Conservation (phyloP, 2,797 vertebrate genomes). For the Hirundo rustica region DNA sequence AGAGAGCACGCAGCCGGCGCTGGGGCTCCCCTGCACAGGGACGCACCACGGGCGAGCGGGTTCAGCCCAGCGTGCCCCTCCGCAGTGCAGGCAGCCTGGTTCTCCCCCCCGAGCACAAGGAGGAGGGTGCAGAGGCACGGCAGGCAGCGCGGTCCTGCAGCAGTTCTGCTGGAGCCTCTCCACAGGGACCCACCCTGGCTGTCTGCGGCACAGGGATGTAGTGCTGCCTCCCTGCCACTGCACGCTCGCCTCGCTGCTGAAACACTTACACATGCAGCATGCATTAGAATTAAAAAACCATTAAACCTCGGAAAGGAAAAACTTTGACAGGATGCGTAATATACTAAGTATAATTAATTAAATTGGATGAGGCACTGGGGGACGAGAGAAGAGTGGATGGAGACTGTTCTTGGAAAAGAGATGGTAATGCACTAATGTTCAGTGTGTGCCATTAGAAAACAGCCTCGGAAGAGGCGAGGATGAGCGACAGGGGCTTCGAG, state of each 20-base stretch:
- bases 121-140: background rate
- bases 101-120: background rate
- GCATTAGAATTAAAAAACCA: conserved; percentile 72
- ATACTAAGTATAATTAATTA: conserved; percentile 74
- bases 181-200: background rate
- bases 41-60: accelerated
- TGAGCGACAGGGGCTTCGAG: background rate
- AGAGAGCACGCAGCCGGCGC: accelerated
- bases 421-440: conserved; percentile 52
- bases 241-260: conserved; percentile 42
- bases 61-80: background rate
- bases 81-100: background rate
- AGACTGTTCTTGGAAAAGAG: conserved; percentile 63
- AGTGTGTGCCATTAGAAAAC: conserved; percentile 24
- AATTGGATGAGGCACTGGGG: conserved; percentile 72
- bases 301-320: conserved; percentile 69
- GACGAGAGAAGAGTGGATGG: conserved; percentile 55
- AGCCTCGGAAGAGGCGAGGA: background rate
- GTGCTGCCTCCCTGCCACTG: conserved; percentile 31
- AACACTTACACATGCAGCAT: conserved; percentile 49
- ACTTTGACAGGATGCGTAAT: conserved; percentile 73
- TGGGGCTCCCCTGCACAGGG: accelerated
- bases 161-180: background rate
- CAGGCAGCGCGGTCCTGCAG: background rate
- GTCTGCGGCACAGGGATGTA: conserved; percentile 27